These are phyloP conservation scores for Cylindroiulus punctatus DNA, from an alignment of 2,888 invertebrate species.

Conservation along the genomic window DNA sequence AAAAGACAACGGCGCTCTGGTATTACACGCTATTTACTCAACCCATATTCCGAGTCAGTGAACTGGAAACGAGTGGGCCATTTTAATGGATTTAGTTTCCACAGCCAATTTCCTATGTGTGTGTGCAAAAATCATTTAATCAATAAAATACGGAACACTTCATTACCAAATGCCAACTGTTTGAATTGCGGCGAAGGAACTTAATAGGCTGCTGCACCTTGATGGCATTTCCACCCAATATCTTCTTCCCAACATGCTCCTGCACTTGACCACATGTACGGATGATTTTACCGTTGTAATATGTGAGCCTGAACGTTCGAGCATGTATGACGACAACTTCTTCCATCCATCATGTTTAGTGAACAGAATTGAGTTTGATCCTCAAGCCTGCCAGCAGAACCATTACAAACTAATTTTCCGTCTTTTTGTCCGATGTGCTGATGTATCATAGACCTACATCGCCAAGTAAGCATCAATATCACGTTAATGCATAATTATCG, in stretches of 20 bases:
- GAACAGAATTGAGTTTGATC: too few relatives aligned
- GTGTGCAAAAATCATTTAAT: conserved; percentile 46
- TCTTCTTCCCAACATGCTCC: neutral
- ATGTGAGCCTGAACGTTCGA: neutral
- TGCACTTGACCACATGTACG: neutral
- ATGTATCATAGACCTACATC: too few relatives aligned
- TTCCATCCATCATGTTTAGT: neutral
- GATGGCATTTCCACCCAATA: conserved; percentile 26
- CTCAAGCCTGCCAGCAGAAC: too few relatives aligned
- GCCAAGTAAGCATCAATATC: too few relatives aligned
- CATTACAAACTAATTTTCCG: too few relatives aligned
- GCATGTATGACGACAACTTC: neutral
- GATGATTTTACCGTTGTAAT: neutral
- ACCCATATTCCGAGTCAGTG: conserved; percentile 47
- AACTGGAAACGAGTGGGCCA: conserved; percentile 48
- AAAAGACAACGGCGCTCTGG: conserved; percentile 6
- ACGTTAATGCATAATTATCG: too few relatives aligned
- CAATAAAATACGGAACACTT: conserved; percentile 46
- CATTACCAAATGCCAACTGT: conserved; percentile 49
- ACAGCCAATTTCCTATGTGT: conserved; percentile 52
- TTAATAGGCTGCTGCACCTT: conserved; percentile 36
- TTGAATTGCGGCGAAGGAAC: conserved; percentile 41
- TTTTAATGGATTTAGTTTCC: conserved; percentile 52
- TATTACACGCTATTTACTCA: conserved; percentile 47
- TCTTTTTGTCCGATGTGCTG: too few relatives aligned